Conservation (phyloP, 2,888 invertebrate genomes). For the Limulus polyphemus region DNA sequence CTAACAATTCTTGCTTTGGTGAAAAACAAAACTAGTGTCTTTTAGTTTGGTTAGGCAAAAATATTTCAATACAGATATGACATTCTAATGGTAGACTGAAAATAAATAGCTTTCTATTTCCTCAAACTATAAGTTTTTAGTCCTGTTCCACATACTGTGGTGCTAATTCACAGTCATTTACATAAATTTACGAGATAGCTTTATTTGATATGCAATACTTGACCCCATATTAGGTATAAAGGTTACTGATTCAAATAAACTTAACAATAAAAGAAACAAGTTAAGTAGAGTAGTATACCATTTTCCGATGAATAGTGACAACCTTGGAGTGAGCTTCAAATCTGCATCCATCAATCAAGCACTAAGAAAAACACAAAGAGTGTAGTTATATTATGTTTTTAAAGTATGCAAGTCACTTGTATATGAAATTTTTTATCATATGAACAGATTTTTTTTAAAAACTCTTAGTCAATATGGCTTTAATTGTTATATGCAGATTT, state of each 20-base stretch:
- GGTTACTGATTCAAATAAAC: too few relatives aligned
- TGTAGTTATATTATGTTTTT: neutral
- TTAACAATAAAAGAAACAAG: too few relatives aligned
- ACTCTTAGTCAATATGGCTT: neutral
- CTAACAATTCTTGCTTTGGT: too few relatives aligned
- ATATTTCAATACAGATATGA: too few relatives aligned
- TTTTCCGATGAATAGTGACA: slow-evolving; percentile 62
- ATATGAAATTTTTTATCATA: too few relatives aligned
- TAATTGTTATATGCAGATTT: neutral
- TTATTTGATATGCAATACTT: neutral
- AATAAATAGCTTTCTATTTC: too few relatives aligned
- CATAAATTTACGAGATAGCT: neutral
- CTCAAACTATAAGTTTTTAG: too few relatives aligned
- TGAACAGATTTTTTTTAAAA: neutral
- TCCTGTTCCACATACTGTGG: too few relatives aligned
- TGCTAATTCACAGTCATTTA: slow-evolving; percentile 2
- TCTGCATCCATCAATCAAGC: slow-evolving; percentile 64
- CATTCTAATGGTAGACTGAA: too few relatives aligned
- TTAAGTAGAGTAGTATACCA: slow-evolving; percentile 35
- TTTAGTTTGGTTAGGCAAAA: too few relatives aligned
- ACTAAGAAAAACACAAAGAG: slow-evolving; percentile 34
- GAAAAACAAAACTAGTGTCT: too few relatives aligned
- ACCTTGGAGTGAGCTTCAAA: slow-evolving; percentile 66
- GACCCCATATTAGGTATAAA: slow-evolving; percentile 1
- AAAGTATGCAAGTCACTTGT: neutral